Percentiles rank a stretch among this genome's conserved stretches.
phyloP scores from a whole-genome alignment of 2,888 invertebrate genomes.

The Chironomus riparius region DNA sequence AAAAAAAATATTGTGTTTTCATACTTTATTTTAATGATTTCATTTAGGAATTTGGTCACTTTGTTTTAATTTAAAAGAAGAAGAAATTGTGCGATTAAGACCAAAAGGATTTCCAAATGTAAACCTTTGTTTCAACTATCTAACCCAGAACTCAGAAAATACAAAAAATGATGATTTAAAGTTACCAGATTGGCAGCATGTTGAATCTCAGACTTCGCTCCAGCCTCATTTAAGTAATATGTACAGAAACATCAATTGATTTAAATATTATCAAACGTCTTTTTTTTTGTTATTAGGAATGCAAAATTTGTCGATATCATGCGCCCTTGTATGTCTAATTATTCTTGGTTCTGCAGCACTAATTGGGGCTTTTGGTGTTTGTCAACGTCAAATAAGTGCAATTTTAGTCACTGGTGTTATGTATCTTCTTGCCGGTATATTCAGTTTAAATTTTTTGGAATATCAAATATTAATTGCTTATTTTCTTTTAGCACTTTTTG shows the following conservation, averaged over 20 bases:
- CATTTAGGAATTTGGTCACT: conserved; percentile 55
- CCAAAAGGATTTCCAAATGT: conserved; percentile 58
- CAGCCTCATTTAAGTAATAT: conserved; percentile 43
- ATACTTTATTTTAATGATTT: no score
- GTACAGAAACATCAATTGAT: no score
- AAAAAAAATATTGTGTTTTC: background rate
- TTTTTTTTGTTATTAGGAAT: conserved; percentile 54
- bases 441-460: background rate
- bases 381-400: conserved; percentile 86
- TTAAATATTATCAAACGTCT: no score
- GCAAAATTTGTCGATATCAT: conserved; percentile 93
- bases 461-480: background rate
- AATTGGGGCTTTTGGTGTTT: conserved; percentile 80
- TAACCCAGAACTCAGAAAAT: conserved; percentile 58
- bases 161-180: conserved; percentile 54
- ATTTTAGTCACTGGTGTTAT: conserved; percentile 90
- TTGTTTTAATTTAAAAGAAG: conserved; percentile 71
- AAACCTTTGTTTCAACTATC: conserved; percentile 69
- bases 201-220: conserved; percentile 49
- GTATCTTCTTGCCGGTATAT: conserved; percentile 80
- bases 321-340: conserved; percentile 84
- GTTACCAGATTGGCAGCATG: conserved; percentile 70
- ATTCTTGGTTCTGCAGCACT: conserved; percentile 78
- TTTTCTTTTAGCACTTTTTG: conserved; percentile 65
- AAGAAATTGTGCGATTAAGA: conserved; percentile 59